A percentile compares a stretch with the other conserved stretches of the same genome.
These are phyloP conservation scores for Drosophila rubida DNA, from an alignment of 2,888 invertebrate species.

Conservation along the genomic window DNA sequence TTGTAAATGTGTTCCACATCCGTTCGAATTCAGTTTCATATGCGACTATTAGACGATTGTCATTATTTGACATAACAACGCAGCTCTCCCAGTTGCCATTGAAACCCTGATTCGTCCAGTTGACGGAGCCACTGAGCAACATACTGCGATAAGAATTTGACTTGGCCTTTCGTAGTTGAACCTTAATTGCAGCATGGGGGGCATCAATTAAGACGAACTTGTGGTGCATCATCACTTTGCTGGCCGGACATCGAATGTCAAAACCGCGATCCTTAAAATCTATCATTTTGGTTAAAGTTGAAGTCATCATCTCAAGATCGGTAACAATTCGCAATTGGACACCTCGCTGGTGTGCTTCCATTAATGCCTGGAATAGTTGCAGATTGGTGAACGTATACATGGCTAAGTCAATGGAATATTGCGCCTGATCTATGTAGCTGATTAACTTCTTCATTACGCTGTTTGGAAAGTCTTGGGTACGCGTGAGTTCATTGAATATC, in stretches of 20 bases:
- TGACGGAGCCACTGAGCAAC: conserved; percentile 78
- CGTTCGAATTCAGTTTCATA: conserved; percentile 80
- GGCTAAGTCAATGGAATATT: conserved; percentile 80
- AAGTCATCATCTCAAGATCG: conserved; percentile 77
- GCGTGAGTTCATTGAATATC: conserved; percentile 57
- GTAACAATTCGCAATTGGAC: conserved; percentile 76
- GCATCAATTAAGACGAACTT: conserved; percentile 83
- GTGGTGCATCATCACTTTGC: conserved; percentile 82
- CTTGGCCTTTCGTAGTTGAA: neutral
- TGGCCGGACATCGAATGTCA: conserved; percentile 77
- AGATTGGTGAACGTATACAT: conserved; percentile 80
- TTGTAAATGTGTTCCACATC: conserved; percentile 79
- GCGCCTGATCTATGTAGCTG: conserved; percentile 67
- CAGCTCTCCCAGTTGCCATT: conserved; percentile 83
- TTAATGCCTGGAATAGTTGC: conserved; percentile 57
- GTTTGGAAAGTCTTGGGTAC: neutral
- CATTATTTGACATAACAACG: conserved; percentile 71
- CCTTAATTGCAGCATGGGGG: conserved; percentile 47
- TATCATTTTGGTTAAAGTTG: conserved; percentile 63
- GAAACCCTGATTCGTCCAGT: conserved; percentile 82
- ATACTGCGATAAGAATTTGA: conserved; percentile 22
- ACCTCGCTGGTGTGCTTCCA: conserved; percentile 70
- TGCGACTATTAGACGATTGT: conserved; percentile 29
- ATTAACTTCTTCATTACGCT: conserved; percentile 62
- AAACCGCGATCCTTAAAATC: conserved; percentile 55